phyloP scores from a whole-genome alignment of 2,797 vertebrate species.

The Hemitrygon akajei region DNA sequence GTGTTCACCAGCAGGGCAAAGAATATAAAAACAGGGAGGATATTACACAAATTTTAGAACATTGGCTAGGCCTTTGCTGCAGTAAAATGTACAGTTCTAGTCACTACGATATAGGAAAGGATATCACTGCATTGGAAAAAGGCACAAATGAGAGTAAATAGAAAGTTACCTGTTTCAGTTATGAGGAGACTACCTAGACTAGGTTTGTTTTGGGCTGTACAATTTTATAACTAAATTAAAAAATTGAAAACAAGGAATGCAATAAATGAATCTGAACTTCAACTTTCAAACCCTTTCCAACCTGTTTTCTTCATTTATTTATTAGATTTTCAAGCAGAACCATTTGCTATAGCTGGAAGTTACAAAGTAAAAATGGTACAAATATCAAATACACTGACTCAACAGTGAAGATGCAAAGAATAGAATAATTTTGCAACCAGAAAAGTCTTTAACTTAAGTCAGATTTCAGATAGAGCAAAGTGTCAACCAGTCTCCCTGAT shows the following conservation, averaged over 20 bases:
- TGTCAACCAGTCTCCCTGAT: neutral
- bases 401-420: neutral
- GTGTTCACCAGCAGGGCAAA: too few relatives aligned
- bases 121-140: too few relatives aligned
- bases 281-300: neutral
- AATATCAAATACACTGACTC: neutral
- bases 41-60: too few relatives aligned
- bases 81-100: too few relatives aligned
- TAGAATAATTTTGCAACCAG: neutral
- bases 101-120: too few relatives aligned
- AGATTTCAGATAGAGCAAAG: neutral
- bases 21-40: too few relatives aligned
- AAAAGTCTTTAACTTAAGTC: neutral
- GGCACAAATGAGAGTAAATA: too few relatives aligned
- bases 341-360: neutral
- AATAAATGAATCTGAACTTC: neutral
- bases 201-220: too few relatives aligned
- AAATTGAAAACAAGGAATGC: neutral
- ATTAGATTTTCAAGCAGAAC: neutral
- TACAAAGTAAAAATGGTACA: neutral
- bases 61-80: too few relatives aligned
- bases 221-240: neutral
- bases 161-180: too few relatives aligned
- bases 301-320: neutral
- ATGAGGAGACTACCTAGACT: too few relatives aligned